Base-by-base conservation (phyloP, 1,140 invertebrate genomes). In the Cyclina sinensis region DNA sequence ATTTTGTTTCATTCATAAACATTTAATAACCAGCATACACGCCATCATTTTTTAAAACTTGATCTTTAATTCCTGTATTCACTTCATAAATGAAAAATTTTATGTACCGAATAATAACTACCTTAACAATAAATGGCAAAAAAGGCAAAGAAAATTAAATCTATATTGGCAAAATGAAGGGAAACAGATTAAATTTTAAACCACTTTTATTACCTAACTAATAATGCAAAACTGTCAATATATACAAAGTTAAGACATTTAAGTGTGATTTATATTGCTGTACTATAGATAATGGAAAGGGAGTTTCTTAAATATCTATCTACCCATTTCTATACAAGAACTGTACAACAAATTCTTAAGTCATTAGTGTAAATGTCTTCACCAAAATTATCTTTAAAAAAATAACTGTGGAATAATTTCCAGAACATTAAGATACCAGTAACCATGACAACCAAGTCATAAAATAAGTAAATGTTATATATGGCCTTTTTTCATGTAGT, bases 221-320 rank as follows among this genome's bases (percentile, higher is more conserved):
- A 62, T 62, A 62, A 4, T 27, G 14, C 9, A 27, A 27, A n/a
- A 4, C 57, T 27, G 24, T 62, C 24, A 62, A 62, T 62, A 62
- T n/a, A 62, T 62, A 62, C n/a, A 18, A 62, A 62, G 27, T 43
- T 62, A 62, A 62, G n/a, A 9, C 57, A 62, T 62, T 62, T 27
- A 27, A 27, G 27, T 7, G 7, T 27, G 57, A 27, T 62, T 62
- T 62, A 62, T 62, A n/a, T 62, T 7, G 27, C 5, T 62, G 24
- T 4, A 27, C 57, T 27, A 4, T 11, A 9, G 24, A 27, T 62
- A 62, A 62, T 62, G 57, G 27, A 62, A 62, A 27, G 3, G n/a
- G n/a, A n/a, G n/a, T n/a, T n/a, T n/a, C n/a, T n/a, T n/a, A n/a
- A n/a, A n/a, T n/a, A n/a, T n/a, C n/a, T n/a, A n/a, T n/a, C n/a